Conservation (phyloP, 2,888 invertebrate species). For the Nemotelus pantherinus region DNA sequence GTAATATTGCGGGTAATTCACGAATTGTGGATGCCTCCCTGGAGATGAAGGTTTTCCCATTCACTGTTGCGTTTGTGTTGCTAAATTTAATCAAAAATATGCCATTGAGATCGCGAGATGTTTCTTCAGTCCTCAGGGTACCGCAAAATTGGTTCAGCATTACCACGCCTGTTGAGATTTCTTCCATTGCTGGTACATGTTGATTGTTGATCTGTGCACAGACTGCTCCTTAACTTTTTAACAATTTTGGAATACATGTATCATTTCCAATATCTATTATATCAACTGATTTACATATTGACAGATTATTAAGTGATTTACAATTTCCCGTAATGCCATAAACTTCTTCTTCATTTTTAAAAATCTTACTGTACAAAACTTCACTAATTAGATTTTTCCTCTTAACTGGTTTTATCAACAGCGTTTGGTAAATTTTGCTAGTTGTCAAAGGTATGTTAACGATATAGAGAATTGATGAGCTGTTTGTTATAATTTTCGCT, state of each 20-base stretch:
- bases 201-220: not conserved
- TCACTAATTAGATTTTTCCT: constrained; percentile 9
- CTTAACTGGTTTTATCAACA: constrained; percentile 4
- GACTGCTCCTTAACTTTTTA: not conserved
- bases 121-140: too few relatives aligned
- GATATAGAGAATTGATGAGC: not conserved
- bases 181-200: not conserved
- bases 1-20: too few relatives aligned
- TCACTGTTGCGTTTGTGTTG: too few relatives aligned
- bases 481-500: constrained; percentile 7
- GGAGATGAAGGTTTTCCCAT: too few relatives aligned
- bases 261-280: not conserved
- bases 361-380: not conserved
- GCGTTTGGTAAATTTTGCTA: not conserved
- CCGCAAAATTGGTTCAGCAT: not conserved
- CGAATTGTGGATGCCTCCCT: too few relatives aligned
- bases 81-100: too few relatives aligned
- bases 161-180: not conserved
- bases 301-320: not conserved
- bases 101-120: too few relatives aligned
- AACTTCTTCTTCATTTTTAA: not conserved
- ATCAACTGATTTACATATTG: not conserved
- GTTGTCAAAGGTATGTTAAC: constrained; percentile 6
- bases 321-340: not conserved
- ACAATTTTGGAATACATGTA: not conserved